These are phyloP conservation scores for Meloidogyne hapla DNA, from an alignment of 1,140 invertebrate species.

Conservation along the genomic window DNA sequence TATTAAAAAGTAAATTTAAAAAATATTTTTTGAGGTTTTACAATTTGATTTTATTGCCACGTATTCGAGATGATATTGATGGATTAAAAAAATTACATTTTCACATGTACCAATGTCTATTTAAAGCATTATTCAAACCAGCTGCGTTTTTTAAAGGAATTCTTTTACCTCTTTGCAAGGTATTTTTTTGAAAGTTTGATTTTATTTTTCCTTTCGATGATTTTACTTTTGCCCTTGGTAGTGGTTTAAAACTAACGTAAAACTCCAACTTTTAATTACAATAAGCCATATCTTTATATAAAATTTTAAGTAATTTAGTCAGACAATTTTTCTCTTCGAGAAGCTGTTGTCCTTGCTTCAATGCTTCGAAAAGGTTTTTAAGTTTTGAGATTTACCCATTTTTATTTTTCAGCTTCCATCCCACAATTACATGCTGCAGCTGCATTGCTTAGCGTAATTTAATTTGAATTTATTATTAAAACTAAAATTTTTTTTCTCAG, in stretches of 20 bases:
- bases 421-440: constrained; percentile 94
- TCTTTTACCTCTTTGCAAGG: constrained; percentile 81
- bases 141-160: constrained; percentile 99
- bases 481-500: constrained; percentile 59
- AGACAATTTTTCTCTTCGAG: constrained; percentile 86
- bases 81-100: constrained; percentile 95
- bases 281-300: too few relatives aligned
- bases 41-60: constrained; percentile 71
- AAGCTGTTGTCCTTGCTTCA: constrained; percentile 90
- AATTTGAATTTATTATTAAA: background rate
- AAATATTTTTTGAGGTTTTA: constrained; percentile 73
- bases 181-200: background rate
- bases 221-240: too few relatives aligned
- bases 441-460: constrained; percentile 75
- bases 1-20: background rate
- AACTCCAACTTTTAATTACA: too few relatives aligned
- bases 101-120: constrained; percentile 89
- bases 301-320: too few relatives aligned
- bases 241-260: too few relatives aligned
- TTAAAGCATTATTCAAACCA: constrained; percentile 91
- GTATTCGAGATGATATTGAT: constrained; percentile 87
- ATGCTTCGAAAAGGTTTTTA: constrained; percentile 72
- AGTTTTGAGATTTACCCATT: background rate
- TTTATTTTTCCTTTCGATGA: constrained; percentile 33
- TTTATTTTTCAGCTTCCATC: constrained; percentile 76